Evolutionary conservation across 2,797 vertebrate species (phyloP), one percentile per base, ranked within the genome.

Genomic region (Todus mexicanus): DNA sequence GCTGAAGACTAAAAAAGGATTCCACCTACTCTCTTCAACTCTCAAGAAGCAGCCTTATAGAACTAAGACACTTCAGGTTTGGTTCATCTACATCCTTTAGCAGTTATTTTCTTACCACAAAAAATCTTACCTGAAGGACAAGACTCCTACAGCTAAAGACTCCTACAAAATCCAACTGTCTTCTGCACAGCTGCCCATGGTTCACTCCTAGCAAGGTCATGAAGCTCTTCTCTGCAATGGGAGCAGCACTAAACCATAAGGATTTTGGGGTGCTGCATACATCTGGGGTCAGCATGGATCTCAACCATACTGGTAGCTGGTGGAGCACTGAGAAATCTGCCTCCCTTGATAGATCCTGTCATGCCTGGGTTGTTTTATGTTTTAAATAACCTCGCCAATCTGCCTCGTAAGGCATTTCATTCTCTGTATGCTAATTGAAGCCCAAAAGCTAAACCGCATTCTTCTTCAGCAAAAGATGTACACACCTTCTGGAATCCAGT

Each of bases 341-440:
- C 37, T 86, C 20, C 50, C 60, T 64, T 20, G 33, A 60, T 76
- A 79, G 48, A 19, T 54, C 69, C 74, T 59, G 50, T 54, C 89
- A 54, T 9, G n/a, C 89, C 68, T 29, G 61, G 38, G 38, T 23
- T 83, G 75, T 18, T 96, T 87, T 50, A 71, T 66, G 57, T 68
- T 89, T 90, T 65, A 89, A 87, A 94, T 75, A 87, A 87, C 84
- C 81, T 82, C 47, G 51, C 65, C 47, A 61, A 82, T 90, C 77
- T 79, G 65, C 56, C 71, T 89, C 1, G 0, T 59, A 69, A 87
- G 54, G 56, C 53, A 47, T 54, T 71, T 83, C 84, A 42, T 54
- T 79, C 92, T 89, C 83, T 63, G 25, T 77, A 50, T 66, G 75
- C 54, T 94, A 87, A 93, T 93, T 48, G 47, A 56, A 85, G 69